Evolutionary conservation across 23 tunicate genomes (phyloP).

Genomic region (Trididemnum nubilum): DNA sequence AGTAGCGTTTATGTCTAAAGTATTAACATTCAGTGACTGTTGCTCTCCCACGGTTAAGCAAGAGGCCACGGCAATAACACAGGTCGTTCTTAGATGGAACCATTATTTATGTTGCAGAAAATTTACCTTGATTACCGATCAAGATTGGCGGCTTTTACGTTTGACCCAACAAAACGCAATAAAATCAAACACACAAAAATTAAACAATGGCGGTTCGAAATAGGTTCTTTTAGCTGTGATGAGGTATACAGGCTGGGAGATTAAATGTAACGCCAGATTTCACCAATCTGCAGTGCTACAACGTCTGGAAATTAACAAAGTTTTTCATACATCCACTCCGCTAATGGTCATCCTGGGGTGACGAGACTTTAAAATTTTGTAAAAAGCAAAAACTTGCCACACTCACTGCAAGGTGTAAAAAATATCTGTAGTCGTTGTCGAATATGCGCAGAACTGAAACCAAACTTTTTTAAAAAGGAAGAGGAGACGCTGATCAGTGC

Average conservation of each 20-base stretch:
- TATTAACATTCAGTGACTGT: constrained; percentile 2
- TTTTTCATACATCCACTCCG: not conserved
- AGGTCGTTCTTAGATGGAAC: constrained; percentile 39
- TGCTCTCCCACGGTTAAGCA: constrained; percentile 21
- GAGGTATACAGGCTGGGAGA: constrained; percentile 21
- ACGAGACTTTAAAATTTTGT: not conserved
- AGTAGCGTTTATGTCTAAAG: constrained; percentile 25
- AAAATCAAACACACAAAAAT: constrained; percentile 45
- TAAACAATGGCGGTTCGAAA: constrained; percentile 31
- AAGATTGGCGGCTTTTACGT: constrained; percentile 21
- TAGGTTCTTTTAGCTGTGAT: constrained; percentile 4
- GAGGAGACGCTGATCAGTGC: not conserved
- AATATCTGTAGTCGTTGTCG: not conserved
- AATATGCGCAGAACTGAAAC: constrained; percentile 21
- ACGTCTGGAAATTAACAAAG: not conserved
- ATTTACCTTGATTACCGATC: constrained; percentile 37
- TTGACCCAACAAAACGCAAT: not conserved
- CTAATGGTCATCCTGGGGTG: constrained; percentile 14
- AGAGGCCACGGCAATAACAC: constrained; percentile 36
- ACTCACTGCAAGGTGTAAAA: constrained; percentile 7
- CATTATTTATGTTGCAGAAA: not conserved
- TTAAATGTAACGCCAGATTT: not conserved
- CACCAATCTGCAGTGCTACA: not conserved
- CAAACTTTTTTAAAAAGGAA: not conserved
- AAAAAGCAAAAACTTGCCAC: constrained; percentile 4